Base-by-base conservation (phyloP, 2,888 invertebrate species). In the Sisyra nigra region DNA sequence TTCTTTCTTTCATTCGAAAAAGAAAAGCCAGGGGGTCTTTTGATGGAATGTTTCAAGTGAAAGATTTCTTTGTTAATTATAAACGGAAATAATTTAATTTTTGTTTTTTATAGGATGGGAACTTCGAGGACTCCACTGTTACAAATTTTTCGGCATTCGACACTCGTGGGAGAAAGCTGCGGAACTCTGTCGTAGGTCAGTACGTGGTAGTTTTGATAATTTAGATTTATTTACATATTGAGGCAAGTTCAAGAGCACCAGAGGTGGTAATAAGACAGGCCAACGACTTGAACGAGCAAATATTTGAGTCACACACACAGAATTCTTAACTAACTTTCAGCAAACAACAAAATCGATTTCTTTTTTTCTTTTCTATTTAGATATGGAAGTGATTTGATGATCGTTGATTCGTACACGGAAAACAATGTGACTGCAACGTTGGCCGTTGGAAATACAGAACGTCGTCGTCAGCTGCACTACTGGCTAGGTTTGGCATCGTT, bases 101-200 rank as follows among this genome's bases (percentile, higher is more conserved):
- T 41, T 31, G 52, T 62, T 63, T 56, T 58, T 76, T 77, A 42
- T 77, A 91, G 92, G 88, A 58, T 92, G 92, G 92, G 88, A 88
- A 66, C 71, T 89, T 55, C 78, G 79, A 67, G 89, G 89, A 57
- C 76, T 89, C 57, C 76, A 88, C 66, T 92, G 92, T 69, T 92
- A 91, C 68, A 91, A 87, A 74, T 91, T 87, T 70, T 92, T 92
- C 69, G 87, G 86, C 67, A 91, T 91, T 61, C 81, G 81, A 64
- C 91, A 92, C 71, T 92, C 92, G 50, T 92, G 91, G 91, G 86
- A 87, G 67, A 89, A 88, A 69, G 88, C 91, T 52, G 89, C 88
- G 50, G 88, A 91, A 69, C 72, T 92, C 66, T 92, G 92, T 72
- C 82, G 86, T 71, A 86, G 89, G 91, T 91, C 69, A 73, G 68